Evolutionary conservation across 2,797 vertebrate genomes (phyloP).

Genomic region (Botia kubotai): DNA sequence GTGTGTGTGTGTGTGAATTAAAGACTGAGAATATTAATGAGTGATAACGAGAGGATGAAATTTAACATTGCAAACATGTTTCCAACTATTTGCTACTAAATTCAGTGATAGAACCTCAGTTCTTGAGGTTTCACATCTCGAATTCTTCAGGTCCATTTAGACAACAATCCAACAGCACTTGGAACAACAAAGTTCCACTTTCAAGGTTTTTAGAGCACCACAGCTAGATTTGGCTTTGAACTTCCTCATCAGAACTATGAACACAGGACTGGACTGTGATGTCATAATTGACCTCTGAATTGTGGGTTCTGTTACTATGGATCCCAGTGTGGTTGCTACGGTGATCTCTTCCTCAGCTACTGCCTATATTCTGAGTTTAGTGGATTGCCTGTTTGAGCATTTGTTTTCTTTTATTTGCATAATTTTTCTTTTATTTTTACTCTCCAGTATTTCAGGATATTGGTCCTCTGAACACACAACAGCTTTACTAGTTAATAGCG

Average conservation of each 20-base stretch:
- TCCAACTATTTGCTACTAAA: background rate
- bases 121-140: background rate
- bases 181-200: background rate
- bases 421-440: background rate
- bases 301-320: slow-evolving; percentile 11
- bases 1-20: background rate
- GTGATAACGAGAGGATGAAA: slow-evolving; percentile 52
- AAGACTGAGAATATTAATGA: background rate
- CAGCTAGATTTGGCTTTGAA: background rate
- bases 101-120: background rate
- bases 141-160: background rate
- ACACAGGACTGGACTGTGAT: slow-evolving; percentile 23
- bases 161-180: slow-evolving; percentile 15
- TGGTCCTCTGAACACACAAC: background rate
- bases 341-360: slow-evolving; percentile 3
- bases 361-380: background rate
- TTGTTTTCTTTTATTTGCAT: background rate
- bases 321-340: slow-evolving; percentile 8
- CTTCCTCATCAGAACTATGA: slow-evolving; percentile 5
- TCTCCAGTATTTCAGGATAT: slow-evolving; percentile 16
- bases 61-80: slow-evolving; percentile 76
- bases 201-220: background rate
- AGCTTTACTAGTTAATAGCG: background rate
- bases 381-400: background rate
- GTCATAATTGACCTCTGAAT: slow-evolving; percentile 20